These are phyloP conservation scores for Dromaius novaehollandiae DNA, from an alignment of 2,113 vertebrate species.

Conservation along the genomic window DNA sequence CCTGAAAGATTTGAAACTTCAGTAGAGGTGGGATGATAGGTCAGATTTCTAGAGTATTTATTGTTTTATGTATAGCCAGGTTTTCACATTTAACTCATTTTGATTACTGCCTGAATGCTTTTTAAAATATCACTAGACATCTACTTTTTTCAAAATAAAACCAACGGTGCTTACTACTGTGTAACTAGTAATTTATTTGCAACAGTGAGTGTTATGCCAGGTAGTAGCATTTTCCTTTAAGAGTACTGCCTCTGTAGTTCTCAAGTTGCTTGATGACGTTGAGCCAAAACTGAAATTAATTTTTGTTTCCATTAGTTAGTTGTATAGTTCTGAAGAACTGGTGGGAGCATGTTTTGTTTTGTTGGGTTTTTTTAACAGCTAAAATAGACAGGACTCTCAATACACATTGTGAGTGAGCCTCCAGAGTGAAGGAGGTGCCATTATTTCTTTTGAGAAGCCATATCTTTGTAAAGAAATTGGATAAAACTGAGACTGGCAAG, in stretches of 20 bases:
- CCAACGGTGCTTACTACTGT: not conserved
- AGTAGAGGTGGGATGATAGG: not conserved
- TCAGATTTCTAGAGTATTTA: not conserved
- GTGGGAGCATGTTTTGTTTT: not conserved
- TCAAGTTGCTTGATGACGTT: accelerated
- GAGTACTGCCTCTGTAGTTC: not conserved
- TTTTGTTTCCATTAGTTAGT: not conserved
- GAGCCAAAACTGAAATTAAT: not conserved
- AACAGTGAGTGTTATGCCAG: not conserved
- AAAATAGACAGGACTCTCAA: not conserved
- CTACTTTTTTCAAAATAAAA: not conserved
- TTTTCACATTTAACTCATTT: not conserved
- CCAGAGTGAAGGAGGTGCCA: not conserved
- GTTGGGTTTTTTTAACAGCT: not conserved
- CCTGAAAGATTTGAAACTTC: not conserved
- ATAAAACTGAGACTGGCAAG: not conserved
- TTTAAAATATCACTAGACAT: not conserved
- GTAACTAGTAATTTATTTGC: not conserved
- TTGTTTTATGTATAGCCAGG: not conserved
- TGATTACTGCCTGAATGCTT: not conserved
- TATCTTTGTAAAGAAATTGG: not conserved
- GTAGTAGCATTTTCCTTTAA: not conserved
- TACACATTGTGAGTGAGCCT: not conserved
- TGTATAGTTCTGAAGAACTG: not conserved
- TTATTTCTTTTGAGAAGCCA: not conserved